A percentile compares a stretch with the other conserved stretches of the same genome.
Evolutionary conservation across 2,797 vertebrate species (phyloP).

Genomic region (Urophycis tenuis): DNA sequence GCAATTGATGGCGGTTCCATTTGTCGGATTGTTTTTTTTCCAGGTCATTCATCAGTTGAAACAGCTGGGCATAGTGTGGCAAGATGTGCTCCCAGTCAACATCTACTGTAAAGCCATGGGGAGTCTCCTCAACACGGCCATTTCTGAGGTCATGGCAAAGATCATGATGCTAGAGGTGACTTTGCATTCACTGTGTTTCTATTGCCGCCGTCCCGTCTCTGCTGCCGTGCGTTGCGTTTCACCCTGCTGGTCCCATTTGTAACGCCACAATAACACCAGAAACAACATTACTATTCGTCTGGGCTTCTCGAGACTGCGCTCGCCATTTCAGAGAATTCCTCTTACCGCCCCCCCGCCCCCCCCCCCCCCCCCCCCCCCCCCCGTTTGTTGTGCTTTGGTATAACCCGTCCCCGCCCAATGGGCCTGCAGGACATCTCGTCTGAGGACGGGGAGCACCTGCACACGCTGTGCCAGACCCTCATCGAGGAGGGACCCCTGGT

Average conservation of each 20-base stretch:
- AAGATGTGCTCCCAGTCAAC: conserved; percentile 87
- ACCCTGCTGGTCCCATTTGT: not conserved
- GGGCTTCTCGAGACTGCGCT: not conserved
- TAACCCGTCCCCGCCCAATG: no score
- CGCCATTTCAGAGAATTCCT: not conserved
- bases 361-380: no score
- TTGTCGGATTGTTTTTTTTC: conserved; percentile 13
- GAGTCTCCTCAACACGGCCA: conserved; percentile 82
- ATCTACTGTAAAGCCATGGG: conserved; percentile 96
- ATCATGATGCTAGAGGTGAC: conserved; percentile 86
- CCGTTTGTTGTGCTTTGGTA: not conserved
- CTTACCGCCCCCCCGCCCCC: no score
- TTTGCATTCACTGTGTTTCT: conserved; percentile 8
- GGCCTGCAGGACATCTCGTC: conserved; percentile 87
- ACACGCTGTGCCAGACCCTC: conserved; percentile 82
- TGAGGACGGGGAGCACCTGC: conserved; percentile 84
- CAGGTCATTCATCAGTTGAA: conserved; percentile 93
- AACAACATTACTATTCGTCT: not conserved
- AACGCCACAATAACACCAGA: not conserved
- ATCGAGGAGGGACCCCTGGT: conserved; percentile 87
- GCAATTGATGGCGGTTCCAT: not conserved
- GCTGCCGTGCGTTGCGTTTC: not conserved
- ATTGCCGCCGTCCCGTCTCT: not conserved
- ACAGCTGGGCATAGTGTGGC: conserved; percentile 89
- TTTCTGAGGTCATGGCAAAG: conserved; percentile 79